Evolutionary conservation across 2,113 vertebrate genomes (phyloP), one percentile per base, ranked within the genome.

Genomic region (Colinus virginianus): DNA sequence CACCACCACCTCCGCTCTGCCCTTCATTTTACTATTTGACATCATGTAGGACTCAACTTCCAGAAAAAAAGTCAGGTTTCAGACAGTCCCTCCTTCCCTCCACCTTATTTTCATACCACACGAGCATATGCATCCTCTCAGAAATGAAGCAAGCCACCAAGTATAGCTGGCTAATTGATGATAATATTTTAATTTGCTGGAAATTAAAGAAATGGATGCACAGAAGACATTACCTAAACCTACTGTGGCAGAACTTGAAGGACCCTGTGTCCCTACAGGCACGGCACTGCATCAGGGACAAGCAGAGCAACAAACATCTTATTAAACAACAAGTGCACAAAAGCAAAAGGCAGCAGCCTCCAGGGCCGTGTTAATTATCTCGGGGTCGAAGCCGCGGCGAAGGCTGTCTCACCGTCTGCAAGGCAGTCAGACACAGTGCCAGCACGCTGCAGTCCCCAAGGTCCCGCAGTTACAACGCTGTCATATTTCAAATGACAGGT

Each of bases 401-500:
- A 97, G 96, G 80, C 95, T 95, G 96, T 87, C 95, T 97, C 75
- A 15, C 97, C 96, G 95, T 80, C 96, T 96, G 91, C 76, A 53
- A 96, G 79, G 97, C 95, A 97, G 96, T 98, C 97, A 97, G 96
- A 96, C 97, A 96, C 96, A 97, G 61, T 80, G 95, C 95, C 97
- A 96, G 93, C 70, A 26, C 64, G 22, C 49, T 49, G 15, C 78
- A 75, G 69, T 98, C 98, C 97, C 98, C 92, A 97, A 97, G 97
- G 98, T 95, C 97, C 95, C 93, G 78, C 96, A 95, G 96, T 97
- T 97, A 97, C 43, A 95, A 91, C 81, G 85, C 94, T 96, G 96
- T 97, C 97, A 97, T 97, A 98, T 97, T 98, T 98, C 97, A 98
- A 97, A 97, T 97, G 98, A 98, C 97, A 97, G 97, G 97, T 97